Percentiles rank a stretch among this genome's conserved stretches.
Conservation (phyloP, 2,888 invertebrate species). For the Ischnus inquisitorius region DNA sequence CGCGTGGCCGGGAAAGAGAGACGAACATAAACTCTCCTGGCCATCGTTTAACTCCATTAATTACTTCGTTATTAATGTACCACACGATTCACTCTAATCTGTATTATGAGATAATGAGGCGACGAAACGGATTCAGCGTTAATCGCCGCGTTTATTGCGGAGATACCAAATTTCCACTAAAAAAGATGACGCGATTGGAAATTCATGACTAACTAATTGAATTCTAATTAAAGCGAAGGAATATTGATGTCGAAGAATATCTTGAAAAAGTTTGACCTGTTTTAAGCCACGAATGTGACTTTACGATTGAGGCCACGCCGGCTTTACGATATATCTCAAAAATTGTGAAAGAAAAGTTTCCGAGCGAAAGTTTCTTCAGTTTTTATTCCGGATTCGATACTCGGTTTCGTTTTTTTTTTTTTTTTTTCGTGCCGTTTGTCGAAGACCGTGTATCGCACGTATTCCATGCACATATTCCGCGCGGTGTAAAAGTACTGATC, state of each 20-base stretch:
- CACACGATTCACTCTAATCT: too few relatives aligned
- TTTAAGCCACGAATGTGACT: not conserved
- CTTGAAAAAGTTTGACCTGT: not conserved
- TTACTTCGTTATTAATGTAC: not conserved
- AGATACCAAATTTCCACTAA: too few relatives aligned
- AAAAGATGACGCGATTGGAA: too few relatives aligned
- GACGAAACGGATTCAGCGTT: too few relatives aligned
- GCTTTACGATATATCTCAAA: not conserved
- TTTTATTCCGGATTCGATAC: not conserved
- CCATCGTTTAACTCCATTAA: not conserved
- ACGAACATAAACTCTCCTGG: not conserved
- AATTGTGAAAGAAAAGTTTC: not conserved
- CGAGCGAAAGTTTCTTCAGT: not conserved
- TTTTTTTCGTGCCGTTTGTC: not conserved
- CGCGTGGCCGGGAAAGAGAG: not conserved
- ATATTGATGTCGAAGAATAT: not conserved
- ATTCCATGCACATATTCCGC: not conserved
- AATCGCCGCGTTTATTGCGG: too few relatives aligned
- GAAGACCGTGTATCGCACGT: not conserved
- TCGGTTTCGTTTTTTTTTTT: not conserved
- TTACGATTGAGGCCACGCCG: not conserved
- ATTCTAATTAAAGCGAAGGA: not conserved
- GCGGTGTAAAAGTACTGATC: slow-evolving; percentile 41
- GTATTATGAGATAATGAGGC: too few relatives aligned
- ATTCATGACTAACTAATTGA: not conserved